Conservation (phyloP, 2,113 vertebrate species). For the Caracal caracal region DNA sequence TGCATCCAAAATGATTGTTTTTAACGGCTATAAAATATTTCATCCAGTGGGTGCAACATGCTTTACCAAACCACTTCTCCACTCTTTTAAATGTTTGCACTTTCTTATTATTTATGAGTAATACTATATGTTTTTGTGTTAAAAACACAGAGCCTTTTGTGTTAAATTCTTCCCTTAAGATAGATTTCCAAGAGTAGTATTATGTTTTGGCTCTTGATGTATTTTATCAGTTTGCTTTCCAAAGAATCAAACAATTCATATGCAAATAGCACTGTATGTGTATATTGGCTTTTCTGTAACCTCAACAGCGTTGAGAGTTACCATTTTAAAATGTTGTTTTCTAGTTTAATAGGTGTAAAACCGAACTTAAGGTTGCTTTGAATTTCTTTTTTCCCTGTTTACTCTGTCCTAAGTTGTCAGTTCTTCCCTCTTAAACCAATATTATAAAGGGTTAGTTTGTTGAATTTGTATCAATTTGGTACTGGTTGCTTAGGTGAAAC, state of each 20-base stretch:
- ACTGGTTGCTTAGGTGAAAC: not conserved
- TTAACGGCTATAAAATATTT: not conserved
- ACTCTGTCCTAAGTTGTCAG: not conserved
- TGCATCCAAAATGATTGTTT: not conserved
- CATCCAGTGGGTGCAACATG: not conserved
- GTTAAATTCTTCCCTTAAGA: conserved; percentile 25
- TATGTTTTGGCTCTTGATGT: not conserved
- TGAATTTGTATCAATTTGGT: not conserved
- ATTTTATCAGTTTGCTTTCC: not conserved
- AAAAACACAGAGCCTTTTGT: not conserved
- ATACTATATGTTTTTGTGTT: not conserved
- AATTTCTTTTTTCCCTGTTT: not conserved
- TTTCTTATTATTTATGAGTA: conserved; percentile 12
- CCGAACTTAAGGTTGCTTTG: not conserved
- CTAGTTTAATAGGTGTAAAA: conserved; percentile 14
- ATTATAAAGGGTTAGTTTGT: not conserved
- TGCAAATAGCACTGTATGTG: not conserved
- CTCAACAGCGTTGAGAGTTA: not conserved
- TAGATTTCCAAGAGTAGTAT: not conserved
- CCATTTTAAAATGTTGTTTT: conserved; percentile 5
- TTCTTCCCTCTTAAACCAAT: not conserved
- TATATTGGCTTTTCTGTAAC: not conserved
- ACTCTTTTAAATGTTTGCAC: not conserved
- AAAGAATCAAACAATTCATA: not conserved
- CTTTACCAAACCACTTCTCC: not conserved